Conservation (phyloP, 2,113 vertebrate genomes). For the Callipepla squamata region DNA sequence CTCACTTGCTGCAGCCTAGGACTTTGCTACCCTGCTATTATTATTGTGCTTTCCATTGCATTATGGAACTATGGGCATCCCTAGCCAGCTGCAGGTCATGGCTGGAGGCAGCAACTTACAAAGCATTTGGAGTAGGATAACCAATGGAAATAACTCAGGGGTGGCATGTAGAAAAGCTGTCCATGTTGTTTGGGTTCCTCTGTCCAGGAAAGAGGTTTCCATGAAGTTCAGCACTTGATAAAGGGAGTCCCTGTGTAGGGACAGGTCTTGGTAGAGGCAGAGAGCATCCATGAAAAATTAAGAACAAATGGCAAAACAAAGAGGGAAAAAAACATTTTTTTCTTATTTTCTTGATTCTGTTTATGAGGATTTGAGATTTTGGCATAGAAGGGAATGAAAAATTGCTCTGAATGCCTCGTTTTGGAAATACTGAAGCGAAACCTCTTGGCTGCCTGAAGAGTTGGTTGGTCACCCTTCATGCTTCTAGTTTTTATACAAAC, state of each 20-base stretch:
- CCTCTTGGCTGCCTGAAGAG: not conserved
- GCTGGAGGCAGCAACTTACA: not conserved
- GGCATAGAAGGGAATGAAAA: slow-evolving; percentile 8
- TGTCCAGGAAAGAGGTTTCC: not conserved
- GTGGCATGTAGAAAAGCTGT: not conserved
- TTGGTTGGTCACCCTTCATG: not conserved
- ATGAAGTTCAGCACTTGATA: accelerated
- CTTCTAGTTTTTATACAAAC: not conserved
- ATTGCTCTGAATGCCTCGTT: not conserved
- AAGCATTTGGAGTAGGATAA: not conserved
- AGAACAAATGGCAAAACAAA: not conserved
- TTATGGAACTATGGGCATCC: not conserved
- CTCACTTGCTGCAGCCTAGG: too few species aligned
- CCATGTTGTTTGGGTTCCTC: accelerated
- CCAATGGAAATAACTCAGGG: not conserved
- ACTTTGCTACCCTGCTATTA: too few species aligned
- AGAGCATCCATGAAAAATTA: not conserved
- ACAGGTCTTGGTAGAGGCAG: not conserved
- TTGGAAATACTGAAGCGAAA: slow-evolving; percentile 13
- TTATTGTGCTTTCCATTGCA: too few species aligned
- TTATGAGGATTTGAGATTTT: slow-evolving; percentile 5
- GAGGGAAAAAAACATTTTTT: not conserved
- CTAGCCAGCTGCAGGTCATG: not conserved
- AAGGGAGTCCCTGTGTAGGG: not conserved
- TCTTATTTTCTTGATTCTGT: not conserved